Conservation (phyloP, 2,797 vertebrate genomes). For the Pangasius larnaudii region DNA sequence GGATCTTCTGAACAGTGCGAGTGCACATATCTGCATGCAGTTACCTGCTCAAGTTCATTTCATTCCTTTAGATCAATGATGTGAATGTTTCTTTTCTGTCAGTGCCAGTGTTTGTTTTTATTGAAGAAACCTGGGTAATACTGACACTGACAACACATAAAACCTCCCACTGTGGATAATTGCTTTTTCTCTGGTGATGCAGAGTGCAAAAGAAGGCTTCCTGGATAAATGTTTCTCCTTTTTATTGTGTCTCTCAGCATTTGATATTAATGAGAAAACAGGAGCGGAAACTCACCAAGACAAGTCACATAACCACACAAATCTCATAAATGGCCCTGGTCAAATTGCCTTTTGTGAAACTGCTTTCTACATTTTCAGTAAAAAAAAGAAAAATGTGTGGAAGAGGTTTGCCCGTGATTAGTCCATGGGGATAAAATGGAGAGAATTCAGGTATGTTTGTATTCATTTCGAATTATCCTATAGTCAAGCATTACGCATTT, state of each 20-base stretch:
- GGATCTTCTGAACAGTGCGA: slow-evolving; percentile 22
- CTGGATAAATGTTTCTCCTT: slow-evolving; percentile 55
- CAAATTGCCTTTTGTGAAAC: slow-evolving; percentile 59
- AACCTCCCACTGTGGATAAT: slow-evolving; percentile 54
- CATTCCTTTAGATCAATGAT: slow-evolving; percentile 46
- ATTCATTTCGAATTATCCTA: slow-evolving; percentile 49
- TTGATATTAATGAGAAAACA: slow-evolving; percentile 76
- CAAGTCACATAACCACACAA: slow-evolving; percentile 66
- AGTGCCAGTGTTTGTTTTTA: slow-evolving; percentile 57
- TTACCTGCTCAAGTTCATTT: slow-evolving; percentile 54
- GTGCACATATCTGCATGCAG: slow-evolving; percentile 41
- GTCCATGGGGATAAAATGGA: slow-evolving; percentile 17
- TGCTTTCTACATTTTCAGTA: slow-evolving; percentile 50
- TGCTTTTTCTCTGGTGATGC: slow-evolving; percentile 56
- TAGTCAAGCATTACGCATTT: slow-evolving; percentile 29
- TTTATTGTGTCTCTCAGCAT: slow-evolving; percentile 71
- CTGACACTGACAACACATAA: slow-evolving; percentile 57
- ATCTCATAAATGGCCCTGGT: slow-evolving; percentile 57
- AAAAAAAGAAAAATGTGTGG: slow-evolving; percentile 17
- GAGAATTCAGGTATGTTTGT: slow-evolving; percentile 40
- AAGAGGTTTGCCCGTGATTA: slow-evolving; percentile 39
- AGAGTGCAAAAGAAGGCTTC: slow-evolving; percentile 60
- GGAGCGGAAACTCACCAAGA: slow-evolving; percentile 64
- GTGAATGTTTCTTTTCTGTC: slow-evolving; percentile 51
- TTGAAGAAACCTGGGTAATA: slow-evolving; percentile 55